Evolutionary conservation across 2,113 vertebrate genomes (phyloP).

Genomic region (Petaurus breviceps): DNA sequence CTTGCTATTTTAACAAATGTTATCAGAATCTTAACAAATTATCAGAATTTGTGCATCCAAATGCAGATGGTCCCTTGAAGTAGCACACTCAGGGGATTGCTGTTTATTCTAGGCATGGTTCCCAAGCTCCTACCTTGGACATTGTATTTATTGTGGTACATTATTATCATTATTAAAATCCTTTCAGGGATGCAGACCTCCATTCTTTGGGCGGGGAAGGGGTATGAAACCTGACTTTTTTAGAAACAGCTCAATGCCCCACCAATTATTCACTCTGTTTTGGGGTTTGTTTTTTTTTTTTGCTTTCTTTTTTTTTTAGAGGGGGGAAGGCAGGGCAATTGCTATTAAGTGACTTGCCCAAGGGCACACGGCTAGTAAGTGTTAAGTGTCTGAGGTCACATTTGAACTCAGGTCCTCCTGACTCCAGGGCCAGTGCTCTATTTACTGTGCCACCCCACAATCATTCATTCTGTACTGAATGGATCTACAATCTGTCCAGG

Average conservation of each 20-base stretch:
- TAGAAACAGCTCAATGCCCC: background rate
- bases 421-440: too few relatives aligned
- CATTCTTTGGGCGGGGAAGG: background rate
- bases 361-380: too few relatives aligned
- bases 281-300: too few relatives aligned
- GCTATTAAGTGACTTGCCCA: too few relatives aligned
- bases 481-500: background rate
- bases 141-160: background rate
- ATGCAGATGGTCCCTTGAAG: background rate
- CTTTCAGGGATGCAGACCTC: background rate
- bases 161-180: background rate
- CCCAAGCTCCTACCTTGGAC: background rate
- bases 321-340: too few relatives aligned
- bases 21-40: background rate
- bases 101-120: background rate
- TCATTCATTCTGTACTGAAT: background rate
- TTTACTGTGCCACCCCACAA: background rate
- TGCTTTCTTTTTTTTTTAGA: too few relatives aligned
- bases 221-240: background rate
- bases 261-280: background rate
- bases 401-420: too few relatives aligned
- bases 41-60: background rate
- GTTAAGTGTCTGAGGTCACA: too few relatives aligned
- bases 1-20: background rate
- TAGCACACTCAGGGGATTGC: background rate